Base-by-base conservation (phyloP, 2,113 vertebrate genomes). In the Spilogale gracilis region DNA sequence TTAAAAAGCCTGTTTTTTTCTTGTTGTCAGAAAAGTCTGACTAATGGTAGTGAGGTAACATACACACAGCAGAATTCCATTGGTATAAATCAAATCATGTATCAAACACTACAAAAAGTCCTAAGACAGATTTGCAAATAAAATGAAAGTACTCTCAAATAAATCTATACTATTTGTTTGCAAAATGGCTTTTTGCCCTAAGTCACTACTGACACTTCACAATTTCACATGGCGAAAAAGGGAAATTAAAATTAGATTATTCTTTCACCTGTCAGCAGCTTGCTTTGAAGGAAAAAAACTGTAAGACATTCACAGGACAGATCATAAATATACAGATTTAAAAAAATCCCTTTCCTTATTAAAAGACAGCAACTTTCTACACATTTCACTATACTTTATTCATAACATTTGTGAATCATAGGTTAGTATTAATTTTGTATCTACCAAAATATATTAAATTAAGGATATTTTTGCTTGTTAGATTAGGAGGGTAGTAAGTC, bases 191-290 rank as follows among this genome's bases (percentile, higher is more conserved):
- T 27, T 76, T 69, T 95, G 67, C 56, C 5, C 43, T 52, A 95
- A 91, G 56, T 30, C 14, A 63, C 25, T 94, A 38, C 12, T 92
- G 61, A 92, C 38, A 89, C 86, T 38, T 82, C 21, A n/a, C 25
- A 91, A 96, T 50, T 88, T 87, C 14, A 83, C 12, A 52, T 23
- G 54, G 23, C 95, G 20, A 52, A 73, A 90, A 87, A 52, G 56
- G 69, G 38, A 95, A 91, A 90, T 79, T 90, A 95, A 92, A 92
- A 83, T 78, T 12, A 61, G 60, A 89, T 69, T 69, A 93, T 67
- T 80, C 25, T 91, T 91, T 95, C 65, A 83, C 14, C 4, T 48
- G 45, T 79, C 20, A 56, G 43, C 5, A 73, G 9, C 43, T 74
- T 74, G 48, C 7, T 78, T 86, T 61, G 38, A 17, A 16, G 73